Evolutionary conservation across 1,140 invertebrate genomes (phyloP).

Genomic region (Hyles euphorbiae): DNA sequence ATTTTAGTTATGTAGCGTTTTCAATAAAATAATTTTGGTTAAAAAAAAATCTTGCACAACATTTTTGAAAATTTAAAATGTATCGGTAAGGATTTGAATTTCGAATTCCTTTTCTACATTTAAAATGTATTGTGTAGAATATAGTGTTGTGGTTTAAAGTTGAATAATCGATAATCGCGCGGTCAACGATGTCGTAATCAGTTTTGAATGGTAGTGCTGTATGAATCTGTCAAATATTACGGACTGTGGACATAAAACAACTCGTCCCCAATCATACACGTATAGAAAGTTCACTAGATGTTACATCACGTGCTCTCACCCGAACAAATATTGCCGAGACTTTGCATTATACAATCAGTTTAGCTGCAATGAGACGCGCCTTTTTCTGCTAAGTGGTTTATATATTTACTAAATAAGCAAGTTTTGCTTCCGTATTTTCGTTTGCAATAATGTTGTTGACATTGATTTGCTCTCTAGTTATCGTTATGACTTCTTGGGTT

Average conservation of each 20-base stretch:
- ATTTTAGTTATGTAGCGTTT: too few species aligned
- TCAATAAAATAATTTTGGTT: too few species aligned
- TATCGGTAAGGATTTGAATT: too few species aligned
- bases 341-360: conserved; percentile 16
- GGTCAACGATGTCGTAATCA: too few species aligned
- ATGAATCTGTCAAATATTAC: background rate
- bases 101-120: background rate
- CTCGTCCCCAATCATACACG: conserved; percentile 3
- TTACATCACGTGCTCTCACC: conserved; percentile 9
- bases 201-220: too few species aligned
- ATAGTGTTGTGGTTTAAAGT: too few species aligned
- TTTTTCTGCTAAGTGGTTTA: conserved; percentile 2
- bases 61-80: too few species aligned
- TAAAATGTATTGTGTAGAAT: too few species aligned
- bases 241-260: background rate
- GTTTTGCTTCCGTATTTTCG: background rate
- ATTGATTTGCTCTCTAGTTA: background rate
- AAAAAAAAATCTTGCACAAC: too few species aligned
- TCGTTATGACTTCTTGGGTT: too few species aligned
- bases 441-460: background rate
- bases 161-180: too few species aligned
- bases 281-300: conserved; percentile 4
- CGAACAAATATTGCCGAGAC: conserved; percentile 13
- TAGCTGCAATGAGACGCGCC: conserved; percentile 2
- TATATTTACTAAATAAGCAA: conserved; percentile 3